Evolutionary conservation across 2,888 invertebrate genomes (phyloP), one percentile per base, ranked within the genome.

Genomic region (Microplitis manilae): DNA sequence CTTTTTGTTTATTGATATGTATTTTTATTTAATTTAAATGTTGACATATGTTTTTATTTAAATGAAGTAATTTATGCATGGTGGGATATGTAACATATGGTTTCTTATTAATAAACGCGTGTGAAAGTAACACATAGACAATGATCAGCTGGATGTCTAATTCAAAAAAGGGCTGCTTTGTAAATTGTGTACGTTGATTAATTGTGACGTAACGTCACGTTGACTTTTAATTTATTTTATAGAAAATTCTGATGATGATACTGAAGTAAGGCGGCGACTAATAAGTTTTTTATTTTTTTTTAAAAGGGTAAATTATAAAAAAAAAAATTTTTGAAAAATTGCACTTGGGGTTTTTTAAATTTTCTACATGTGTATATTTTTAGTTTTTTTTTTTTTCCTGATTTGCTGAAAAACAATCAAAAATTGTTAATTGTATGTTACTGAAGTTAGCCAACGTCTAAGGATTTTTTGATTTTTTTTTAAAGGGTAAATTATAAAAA

Each of bases 81-180:
- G 13, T 40, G 38, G n/a, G 17, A n/a, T 69, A 20, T 67, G 61
- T 80, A 76, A 81, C 82, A 82, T 83, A 82, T 83, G 82, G 82
- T 81, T 75, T 62, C 68, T 73, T 75, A 75, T 64, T 40, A 70
- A 41, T 62, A 61, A 64, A 76, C 72, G 61, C 64, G 69, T 65
- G 7, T 13, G 50, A 50, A 50, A 17, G 75, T 78, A 50, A 76
- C 75, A 78, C 79, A 68, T 38, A 72, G 78, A 76, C 76, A 73
- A 77, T 80, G 79, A 82, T 79, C 81, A 82, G 82, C 81, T 82
- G 82, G 65, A 79, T 62, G 59, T 65, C 65, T 72, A 68, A 75
- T 41, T 74, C 30, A 30, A 38, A 40, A 17, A 71, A 76, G 71
- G 79, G 78, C 68, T 77, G 80, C 80, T 75, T 61, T 2, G 17